These are phyloP conservation scores for Astyanax mexicanus DNA, from an alignment of 2,797 vertebrate genomes.

Conservation along the genomic window DNA sequence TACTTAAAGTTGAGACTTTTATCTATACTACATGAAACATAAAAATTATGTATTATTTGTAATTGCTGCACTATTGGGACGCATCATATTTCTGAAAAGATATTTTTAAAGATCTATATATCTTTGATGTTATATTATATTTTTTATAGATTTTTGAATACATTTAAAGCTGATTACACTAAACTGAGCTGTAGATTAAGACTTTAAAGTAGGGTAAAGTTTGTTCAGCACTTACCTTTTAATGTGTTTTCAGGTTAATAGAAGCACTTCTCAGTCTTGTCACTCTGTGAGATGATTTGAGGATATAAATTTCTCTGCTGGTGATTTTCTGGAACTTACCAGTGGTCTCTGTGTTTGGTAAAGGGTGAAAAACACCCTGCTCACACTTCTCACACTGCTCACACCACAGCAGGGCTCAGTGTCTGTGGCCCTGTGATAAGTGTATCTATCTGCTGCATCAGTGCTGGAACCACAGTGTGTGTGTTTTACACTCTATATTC, in stretches of 20 bases:
- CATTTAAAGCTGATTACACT: no score
- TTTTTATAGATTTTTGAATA: no score
- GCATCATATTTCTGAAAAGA: no score
- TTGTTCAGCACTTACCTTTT: conserved; percentile 73
- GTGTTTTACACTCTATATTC: not conserved
- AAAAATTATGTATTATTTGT: no score
- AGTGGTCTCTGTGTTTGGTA: no score
- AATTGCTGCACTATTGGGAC: no score
- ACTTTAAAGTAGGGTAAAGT: not conserved
- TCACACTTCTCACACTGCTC: not conserved
- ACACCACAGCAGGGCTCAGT: conserved; percentile 47
- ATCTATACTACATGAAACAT: no score
- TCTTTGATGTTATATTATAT: no score
- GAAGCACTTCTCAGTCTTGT: conserved; percentile 28
- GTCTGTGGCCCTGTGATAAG: conserved; percentile 75
- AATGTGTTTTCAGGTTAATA: conserved; percentile 39
- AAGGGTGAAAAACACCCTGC: no score
- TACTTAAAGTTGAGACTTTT: no score
- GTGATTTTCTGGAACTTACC: not conserved
- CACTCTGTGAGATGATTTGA: conserved; percentile 46
- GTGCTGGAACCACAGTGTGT: conserved; percentile 50
- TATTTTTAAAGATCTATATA: no score
- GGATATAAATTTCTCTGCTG: not conserved
- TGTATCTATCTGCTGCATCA: conserved; percentile 67
- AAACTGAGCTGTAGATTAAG: not conserved